Percentiles rank a stretch among this genome's conserved stretches.
phyloP scores from a whole-genome alignment of 2,113 vertebrate species.

The Porphyrio hochstetteri region DNA sequence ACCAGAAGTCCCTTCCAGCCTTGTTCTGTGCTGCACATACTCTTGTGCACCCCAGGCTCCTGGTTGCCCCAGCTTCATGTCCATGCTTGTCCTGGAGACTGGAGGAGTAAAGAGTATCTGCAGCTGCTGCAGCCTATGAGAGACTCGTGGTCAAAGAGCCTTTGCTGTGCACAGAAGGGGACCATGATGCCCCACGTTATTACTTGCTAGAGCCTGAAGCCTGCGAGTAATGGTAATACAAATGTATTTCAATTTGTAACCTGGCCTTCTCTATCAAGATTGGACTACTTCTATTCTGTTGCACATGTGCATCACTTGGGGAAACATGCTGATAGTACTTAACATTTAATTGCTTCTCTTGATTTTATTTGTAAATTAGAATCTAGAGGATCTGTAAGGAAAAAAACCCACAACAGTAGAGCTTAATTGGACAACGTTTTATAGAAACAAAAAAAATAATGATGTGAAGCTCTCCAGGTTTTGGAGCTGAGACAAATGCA shows the following conservation, averaged over 20 bases:
- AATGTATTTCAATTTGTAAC: conserved; percentile 66
- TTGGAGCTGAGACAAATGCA: neutral
- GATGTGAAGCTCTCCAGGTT: neutral
- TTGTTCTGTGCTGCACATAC: neutral
- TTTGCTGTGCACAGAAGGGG: neutral
- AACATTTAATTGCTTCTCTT: conserved; percentile 71
- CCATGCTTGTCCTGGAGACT: rapidly evolving
- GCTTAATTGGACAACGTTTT: conserved; percentile 68
- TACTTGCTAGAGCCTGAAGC: neutral
- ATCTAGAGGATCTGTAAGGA: conserved; percentile 66
- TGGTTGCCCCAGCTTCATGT: neutral
- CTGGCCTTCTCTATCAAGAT: conserved; percentile 45
- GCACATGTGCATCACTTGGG: conserved; percentile 53
- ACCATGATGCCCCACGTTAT: neutral
- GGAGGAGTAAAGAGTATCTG: rapidly evolving
- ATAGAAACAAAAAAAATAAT: conserved; percentile 27
- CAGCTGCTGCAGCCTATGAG: neutral
- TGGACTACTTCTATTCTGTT: conserved; percentile 67
- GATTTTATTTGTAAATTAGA: conserved; percentile 80
- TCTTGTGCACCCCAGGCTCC: neutral
- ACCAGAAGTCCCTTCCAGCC: neutral
- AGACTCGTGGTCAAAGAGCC: neutral
- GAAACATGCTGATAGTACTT: conserved; percentile 70
- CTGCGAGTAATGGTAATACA: neutral
- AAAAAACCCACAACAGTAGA: neutral